Evolutionary conservation across 2,888 invertebrate species (phyloP), one percentile per base, ranked within the genome.

Genomic region (Cyclophora punctaria): DNA sequence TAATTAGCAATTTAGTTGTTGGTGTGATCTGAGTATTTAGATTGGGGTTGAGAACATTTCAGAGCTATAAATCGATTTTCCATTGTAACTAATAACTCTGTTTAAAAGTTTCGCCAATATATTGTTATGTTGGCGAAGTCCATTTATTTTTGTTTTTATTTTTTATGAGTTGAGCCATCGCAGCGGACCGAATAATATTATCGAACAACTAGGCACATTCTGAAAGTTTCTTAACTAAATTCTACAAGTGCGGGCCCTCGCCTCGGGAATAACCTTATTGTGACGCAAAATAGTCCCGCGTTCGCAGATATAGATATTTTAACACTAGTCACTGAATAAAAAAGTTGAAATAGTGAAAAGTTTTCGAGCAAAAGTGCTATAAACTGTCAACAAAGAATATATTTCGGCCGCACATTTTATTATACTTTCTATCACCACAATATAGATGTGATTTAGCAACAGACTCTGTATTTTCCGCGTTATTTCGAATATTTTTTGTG

Each of bases 191-290:
- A n/a, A 43, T 40, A 47, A 44, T 46, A 63, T 61, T 61, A 66
- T 67, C 64, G 66, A 65, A 66, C 66, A 62, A 62, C 64, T 65
- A 59, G 56, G 57, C 37, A 44, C 57, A 68, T 72, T 66, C 66
- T 66, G 58, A 67, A 72, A 75, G 69, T 75, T 20, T 74, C 59
- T 60, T 70, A 73, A 76, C 75, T 67, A 66, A 71, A 74, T 78
- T 75, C 63, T 64, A 63, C 62, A 62, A 69, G 60, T 65, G 62
- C 57, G 64, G 64, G 60, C 55, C 63, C 58, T 57, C 59, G 66
- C 64, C 63, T 56, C 49, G 75, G 73, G 78, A 75, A 73, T 67
- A 71, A 64, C 69, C 71, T 64, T 69, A 75, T 78, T 75, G 72
- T 72, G 53, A 65, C 65, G 64, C 68, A 71, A 72, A 74, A 67